Conservation (phyloP, 2,113 vertebrate genomes). For the Gorsachius goisagi region DNA sequence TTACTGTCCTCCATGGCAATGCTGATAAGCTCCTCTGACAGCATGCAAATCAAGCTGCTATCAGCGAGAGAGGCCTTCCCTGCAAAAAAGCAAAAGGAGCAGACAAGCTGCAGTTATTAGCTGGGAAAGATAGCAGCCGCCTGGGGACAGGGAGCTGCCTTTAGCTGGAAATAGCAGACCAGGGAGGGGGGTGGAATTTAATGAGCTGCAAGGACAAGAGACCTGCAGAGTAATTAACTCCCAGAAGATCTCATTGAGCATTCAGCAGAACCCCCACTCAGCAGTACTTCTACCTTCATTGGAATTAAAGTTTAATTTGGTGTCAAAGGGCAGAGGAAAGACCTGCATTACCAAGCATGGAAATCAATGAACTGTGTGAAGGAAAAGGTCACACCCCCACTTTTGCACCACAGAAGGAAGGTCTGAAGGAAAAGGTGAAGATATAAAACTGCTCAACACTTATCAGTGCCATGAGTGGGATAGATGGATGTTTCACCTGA, state of each 20-base stretch:
- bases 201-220: slow-evolving; percentile 38
- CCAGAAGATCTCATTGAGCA: slow-evolving; percentile 9
- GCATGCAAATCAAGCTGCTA: slow-evolving; percentile 40
- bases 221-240: slow-evolving; percentile 58
- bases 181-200: not conserved
- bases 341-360: not conserved
- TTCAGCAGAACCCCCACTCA: not conserved
- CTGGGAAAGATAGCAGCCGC: not conserved
- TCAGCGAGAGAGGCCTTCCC: not conserved
- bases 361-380: slow-evolving; percentile 1
- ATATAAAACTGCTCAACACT: not conserved
- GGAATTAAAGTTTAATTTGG: slow-evolving; percentile 65
- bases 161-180: slow-evolving; percentile 26
- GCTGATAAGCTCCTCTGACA: slow-evolving; percentile 1
- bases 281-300: slow-evolving; percentile 8
- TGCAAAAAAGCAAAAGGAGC: not conserved
- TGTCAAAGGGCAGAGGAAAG: slow-evolving; percentile 55
- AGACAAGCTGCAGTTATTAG: not conserved
- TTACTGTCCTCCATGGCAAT: slow-evolving; percentile 14
- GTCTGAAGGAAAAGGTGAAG: not conserved
- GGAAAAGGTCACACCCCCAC: not conserved
- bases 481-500: not conserved
- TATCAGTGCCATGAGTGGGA: not conserved
- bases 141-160: not conserved
- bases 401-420: not conserved